These are phyloP conservation scores for Eueides isabella DNA, from an alignment of 1,140 invertebrate species.

Conservation along the genomic window DNA sequence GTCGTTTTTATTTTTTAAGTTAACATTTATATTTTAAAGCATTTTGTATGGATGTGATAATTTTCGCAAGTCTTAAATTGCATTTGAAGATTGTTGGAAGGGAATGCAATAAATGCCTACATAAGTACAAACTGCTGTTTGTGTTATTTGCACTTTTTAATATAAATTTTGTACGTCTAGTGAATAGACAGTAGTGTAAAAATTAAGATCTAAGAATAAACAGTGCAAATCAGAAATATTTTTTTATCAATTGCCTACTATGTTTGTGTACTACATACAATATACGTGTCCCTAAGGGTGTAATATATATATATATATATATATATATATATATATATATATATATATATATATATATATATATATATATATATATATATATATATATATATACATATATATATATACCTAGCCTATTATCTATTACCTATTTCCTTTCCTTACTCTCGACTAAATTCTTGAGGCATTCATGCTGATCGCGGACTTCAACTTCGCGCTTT, in stretches of 20 bases:
- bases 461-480: no score
- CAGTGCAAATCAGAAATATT: conserved; percentile 49
- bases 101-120: conserved; percentile 24
- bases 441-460: no score
- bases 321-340: no score
- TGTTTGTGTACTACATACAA: no score
- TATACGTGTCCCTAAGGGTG: no score
- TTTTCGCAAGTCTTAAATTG: not conserved
- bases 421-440: no score
- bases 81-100: conserved; percentile 19
- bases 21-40: conserved; percentile 2
- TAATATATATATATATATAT: no score
- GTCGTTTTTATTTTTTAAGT: conserved; percentile 1
- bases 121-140: conserved; percentile 34
- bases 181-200: conserved; percentile 44
- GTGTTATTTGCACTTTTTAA: conserved; percentile 32
- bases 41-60: conserved; percentile 11
- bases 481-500: no score
- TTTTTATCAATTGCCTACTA: not conserved
- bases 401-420: no score
- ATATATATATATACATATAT: no score
- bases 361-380: no score
- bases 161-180: conserved; percentile 29
- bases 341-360: no score
- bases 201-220: conserved; percentile 59